A percentile compares a stretch with the other conserved stretches of the same genome.
phyloP scores from a whole-genome alignment of 2,888 invertebrate genomes.

The Ellobium chinense region DNA sequence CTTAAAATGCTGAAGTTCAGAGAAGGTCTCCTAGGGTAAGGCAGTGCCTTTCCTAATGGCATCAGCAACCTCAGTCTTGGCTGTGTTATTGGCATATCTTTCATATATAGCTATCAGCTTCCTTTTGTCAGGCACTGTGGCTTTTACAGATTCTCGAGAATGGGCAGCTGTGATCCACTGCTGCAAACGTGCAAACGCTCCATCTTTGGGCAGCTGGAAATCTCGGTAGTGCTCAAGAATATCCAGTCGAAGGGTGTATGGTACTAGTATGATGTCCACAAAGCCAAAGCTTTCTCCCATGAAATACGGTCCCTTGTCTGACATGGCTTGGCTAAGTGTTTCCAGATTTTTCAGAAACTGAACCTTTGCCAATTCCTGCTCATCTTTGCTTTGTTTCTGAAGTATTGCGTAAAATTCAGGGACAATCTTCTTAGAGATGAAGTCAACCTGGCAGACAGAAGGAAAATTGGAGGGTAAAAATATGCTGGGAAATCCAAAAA shows the following conservation, averaged over 20 bases:
- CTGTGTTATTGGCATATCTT: slow-evolving; percentile 52
- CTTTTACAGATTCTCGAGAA: slow-evolving; percentile 32
- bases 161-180: slow-evolving; percentile 53
- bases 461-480: background rate
- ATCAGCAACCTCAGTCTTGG: slow-evolving; percentile 54
- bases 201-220: slow-evolving; percentile 57
- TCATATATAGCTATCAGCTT: slow-evolving; percentile 46
- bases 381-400: slow-evolving; percentile 52
- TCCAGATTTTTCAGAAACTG: slow-evolving; percentile 51
- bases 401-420: slow-evolving; percentile 58
- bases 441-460: slow-evolving; percentile 49
- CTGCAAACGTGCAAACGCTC: slow-evolving; percentile 47
- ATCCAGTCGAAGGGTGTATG: slow-evolving; percentile 55
- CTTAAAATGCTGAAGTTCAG: background rate
- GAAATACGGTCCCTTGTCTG: slow-evolving; percentile 57
- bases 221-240: slow-evolving; percentile 56
- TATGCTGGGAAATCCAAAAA: background rate
- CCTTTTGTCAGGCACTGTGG: slow-evolving; percentile 40
- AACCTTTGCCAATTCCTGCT: slow-evolving; percentile 53
- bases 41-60: slow-evolving; percentile 53
- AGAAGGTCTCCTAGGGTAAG: slow-evolving; percentile 42
- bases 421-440: slow-evolving; percentile 59
- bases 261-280: slow-evolving; percentile 64
- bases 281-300: slow-evolving; percentile 58
- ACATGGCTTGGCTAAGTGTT: slow-evolving; percentile 51